Percentiles rank a stretch among this genome's conserved stretches.
Evolutionary conservation across 2,888 invertebrate species (phyloP).

Genomic region (Cloeon dipterum): DNA sequence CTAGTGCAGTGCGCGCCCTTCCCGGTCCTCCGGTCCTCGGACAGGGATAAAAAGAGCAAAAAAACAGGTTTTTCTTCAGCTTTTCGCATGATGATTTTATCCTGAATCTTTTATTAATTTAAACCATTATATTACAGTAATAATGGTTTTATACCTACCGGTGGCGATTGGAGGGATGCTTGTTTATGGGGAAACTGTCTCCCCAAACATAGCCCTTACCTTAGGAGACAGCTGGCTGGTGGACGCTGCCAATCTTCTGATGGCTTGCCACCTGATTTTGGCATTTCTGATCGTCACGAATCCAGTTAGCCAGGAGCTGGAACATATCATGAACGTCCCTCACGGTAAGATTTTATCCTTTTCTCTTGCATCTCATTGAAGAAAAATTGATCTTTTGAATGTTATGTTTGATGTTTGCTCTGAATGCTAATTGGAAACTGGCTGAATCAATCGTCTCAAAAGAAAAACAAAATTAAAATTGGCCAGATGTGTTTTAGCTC

Average conservation of each 20-base stretch:
- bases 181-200: slow-evolving; percentile 33
- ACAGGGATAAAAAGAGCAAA: too few species aligned
- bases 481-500: too few species aligned
- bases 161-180: slow-evolving; percentile 35
- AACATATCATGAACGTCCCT: slow-evolving; percentile 35
- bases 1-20: too few species aligned
- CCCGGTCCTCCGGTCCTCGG: too few species aligned
- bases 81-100: neutral
- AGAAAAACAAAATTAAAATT: too few species aligned
- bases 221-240: slow-evolving; percentile 28
- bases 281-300: slow-evolving; percentile 47
- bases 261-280: slow-evolving; percentile 37
- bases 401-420: too few species aligned
- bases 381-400: too few species aligned
- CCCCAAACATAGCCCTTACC: slow-evolving; percentile 33
- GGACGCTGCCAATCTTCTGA: slow-evolving; percentile 31
- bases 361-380: too few species aligned
- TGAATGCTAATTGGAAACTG: neutral
- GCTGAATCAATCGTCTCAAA: too few species aligned
- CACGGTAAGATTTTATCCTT: slow-evolving; percentile 31
- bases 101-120: neutral
- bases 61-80: neutral
- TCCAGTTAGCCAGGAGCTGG: slow-evolving; percentile 45
- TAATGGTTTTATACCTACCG: slow-evolving; percentile 30
- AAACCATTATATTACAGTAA: slow-evolving; percentile 19